Conservation (phyloP, 2,113 vertebrate species). For the Sorex araneus region DNA sequence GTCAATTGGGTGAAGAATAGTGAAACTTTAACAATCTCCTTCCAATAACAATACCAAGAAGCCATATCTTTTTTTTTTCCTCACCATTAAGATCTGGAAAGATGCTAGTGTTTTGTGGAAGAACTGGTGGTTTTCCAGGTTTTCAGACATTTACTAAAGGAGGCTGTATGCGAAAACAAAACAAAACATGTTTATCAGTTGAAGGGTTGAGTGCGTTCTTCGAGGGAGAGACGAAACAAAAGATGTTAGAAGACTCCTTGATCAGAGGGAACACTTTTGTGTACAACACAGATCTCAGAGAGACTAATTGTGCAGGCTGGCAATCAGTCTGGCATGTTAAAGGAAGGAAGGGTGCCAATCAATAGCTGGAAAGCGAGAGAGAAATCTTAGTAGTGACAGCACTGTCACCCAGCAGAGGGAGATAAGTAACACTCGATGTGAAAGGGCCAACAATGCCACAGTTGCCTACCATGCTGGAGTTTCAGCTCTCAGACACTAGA, state of each 20-base stretch:
- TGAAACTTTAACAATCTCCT: neutral
- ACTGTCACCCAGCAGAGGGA: neutral
- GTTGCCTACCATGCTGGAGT: neutral
- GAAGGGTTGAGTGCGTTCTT: conserved; percentile 44
- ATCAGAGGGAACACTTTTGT: conserved; percentile 24
- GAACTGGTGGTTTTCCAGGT: neutral
- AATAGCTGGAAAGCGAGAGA: neutral
- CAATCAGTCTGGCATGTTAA: conserved; percentile 14
- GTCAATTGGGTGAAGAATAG: neutral
- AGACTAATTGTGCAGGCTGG: conserved; percentile 13
- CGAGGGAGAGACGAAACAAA: conserved; percentile 56
- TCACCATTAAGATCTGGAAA: neutral
- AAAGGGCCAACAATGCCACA: neutral
- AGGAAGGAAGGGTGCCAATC: conserved; percentile 48
- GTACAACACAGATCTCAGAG: conserved; percentile 56
- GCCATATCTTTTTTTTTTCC: neutral
- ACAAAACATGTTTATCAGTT: neutral
- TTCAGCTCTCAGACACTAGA: fast-evolving
- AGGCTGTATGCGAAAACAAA: conserved; percentile 2
- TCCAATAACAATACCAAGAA: neutral
- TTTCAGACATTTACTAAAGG: conserved; percentile 34
- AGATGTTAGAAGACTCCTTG: conserved; percentile 58
- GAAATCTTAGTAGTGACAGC: neutral
- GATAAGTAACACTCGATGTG: neutral
- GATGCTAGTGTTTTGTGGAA: neutral